A percentile compares a stretch with the other conserved stretches of the same genome.
Evolutionary conservation across 2,113 vertebrate species (phyloP).

Genomic region (Cygnus atratus): DNA sequence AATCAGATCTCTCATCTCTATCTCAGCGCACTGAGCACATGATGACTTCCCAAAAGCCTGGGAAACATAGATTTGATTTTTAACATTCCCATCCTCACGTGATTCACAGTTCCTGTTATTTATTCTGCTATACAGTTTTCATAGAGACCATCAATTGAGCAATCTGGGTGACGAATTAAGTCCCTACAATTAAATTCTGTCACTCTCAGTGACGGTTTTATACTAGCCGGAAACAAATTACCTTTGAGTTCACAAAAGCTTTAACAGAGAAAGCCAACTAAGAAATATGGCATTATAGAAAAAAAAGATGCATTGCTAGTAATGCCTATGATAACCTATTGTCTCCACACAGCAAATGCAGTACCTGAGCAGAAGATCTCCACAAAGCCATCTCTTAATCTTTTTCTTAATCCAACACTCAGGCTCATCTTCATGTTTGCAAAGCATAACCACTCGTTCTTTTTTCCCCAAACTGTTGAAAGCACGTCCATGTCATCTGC

Average conservation of each 20-base stretch:
- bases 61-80: not conserved
- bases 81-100: not conserved
- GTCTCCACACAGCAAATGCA: not conserved
- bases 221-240: not conserved
- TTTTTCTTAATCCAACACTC: constrained; percentile 64
- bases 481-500: not conserved
- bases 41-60: not conserved
- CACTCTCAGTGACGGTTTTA: not conserved
- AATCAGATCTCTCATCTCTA: not conserved
- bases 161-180: not conserved
- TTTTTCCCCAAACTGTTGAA: constrained; percentile 35
- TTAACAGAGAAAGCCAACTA: not conserved
- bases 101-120: not conserved
- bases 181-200: not conserved
- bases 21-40: not conserved
- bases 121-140: not conserved
- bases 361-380: constrained; percentile 55
- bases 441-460: constrained; percentile 39
- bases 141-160: not conserved
- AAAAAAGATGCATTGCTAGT: not conserved
- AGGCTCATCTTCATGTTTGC: constrained; percentile 56
- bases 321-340: not conserved
- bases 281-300: not conserved
- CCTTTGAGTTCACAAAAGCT: not conserved
- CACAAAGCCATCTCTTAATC: constrained; percentile 57